Percentiles rank a stretch among this genome's conserved stretches.
Evolutionary conservation across 2,797 vertebrate genomes (phyloP).

Genomic region (Chrysocyon brachyurus): DNA sequence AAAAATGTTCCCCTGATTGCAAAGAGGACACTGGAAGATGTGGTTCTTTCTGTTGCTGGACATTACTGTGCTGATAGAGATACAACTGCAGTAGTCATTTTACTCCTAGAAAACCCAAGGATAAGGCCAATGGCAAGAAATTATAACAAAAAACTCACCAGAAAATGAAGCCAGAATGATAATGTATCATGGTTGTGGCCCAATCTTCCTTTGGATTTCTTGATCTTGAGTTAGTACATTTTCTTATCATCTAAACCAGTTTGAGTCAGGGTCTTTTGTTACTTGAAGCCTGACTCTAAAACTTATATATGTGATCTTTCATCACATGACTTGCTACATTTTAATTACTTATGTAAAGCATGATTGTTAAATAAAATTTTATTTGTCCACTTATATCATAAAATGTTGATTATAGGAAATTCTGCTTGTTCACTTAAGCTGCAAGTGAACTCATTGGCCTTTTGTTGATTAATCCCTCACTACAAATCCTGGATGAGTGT

Average conservation of each 20-base stretch:
- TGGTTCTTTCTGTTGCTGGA: neutral
- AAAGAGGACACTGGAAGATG: neutral
- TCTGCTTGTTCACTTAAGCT: neutral
- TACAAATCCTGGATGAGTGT: neutral
- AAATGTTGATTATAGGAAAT: neutral
- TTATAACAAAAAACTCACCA: neutral
- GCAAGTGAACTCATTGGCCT: neutral
- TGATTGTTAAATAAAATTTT: neutral
- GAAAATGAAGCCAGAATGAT: neutral
- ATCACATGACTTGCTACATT: neutral
- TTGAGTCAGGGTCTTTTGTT: neutral
- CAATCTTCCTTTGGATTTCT: neutral
- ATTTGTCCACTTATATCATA: neutral
- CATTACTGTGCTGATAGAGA: neutral
- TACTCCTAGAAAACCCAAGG: neutral
- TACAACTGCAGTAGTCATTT: neutral
- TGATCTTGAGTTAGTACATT: neutral
- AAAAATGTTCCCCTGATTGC: neutral
- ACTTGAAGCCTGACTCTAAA: neutral
- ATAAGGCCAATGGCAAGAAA: neutral
- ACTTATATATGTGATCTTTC: neutral
- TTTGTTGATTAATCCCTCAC: neutral
- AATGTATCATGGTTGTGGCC: neutral
- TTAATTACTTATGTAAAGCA: neutral
- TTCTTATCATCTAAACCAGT: neutral